Conservation (phyloP, 2,113 vertebrate species). For the Gallinago media region DNA sequence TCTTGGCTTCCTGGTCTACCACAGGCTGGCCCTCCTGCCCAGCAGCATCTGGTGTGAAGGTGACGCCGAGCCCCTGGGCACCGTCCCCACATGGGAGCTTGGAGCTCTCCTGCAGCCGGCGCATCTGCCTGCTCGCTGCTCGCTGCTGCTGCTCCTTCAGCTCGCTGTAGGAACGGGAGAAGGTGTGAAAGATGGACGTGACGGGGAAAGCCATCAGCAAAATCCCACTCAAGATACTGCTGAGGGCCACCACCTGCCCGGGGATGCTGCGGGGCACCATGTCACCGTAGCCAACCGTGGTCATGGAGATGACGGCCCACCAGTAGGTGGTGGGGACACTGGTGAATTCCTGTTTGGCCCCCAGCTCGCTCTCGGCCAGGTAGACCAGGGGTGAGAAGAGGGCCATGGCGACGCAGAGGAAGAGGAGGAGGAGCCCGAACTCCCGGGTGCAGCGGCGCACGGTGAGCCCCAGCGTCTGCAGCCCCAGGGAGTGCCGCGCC, state of each 20-base stretch:
- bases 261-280: conserved; percentile 97
- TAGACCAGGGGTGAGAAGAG: conserved; percentile 93
- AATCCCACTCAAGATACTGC: conserved; percentile 96
- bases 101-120: conserved; percentile 80
- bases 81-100: conserved; percentile 71
- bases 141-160: conserved; percentile 91
- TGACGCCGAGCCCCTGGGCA: conserved; percentile 65
- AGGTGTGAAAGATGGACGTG: conserved; percentile 97
- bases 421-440: conserved; percentile 92
- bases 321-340: conserved; percentile 95
- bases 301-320: conserved; percentile 99
- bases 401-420: conserved; percentile 95
- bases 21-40: background rate
- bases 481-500: conserved; percentile 91
- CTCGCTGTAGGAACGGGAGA: conserved; percentile 94
- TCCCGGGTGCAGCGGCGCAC: conserved; percentile 92
- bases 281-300: conserved; percentile 95
- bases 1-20: background rate
- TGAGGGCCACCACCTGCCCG: conserved; percentile 94
- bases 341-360: conserved; percentile 94
- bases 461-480: conserved; percentile 93
- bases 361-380: conserved; percentile 93
- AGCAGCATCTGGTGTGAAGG: background rate
- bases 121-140: conserved; percentile 75
- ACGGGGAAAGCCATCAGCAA: conserved; percentile 97